Evolutionary conservation across 2,888 invertebrate genomes (phyloP).

Genomic region (Himalopsyche tibetana): DNA sequence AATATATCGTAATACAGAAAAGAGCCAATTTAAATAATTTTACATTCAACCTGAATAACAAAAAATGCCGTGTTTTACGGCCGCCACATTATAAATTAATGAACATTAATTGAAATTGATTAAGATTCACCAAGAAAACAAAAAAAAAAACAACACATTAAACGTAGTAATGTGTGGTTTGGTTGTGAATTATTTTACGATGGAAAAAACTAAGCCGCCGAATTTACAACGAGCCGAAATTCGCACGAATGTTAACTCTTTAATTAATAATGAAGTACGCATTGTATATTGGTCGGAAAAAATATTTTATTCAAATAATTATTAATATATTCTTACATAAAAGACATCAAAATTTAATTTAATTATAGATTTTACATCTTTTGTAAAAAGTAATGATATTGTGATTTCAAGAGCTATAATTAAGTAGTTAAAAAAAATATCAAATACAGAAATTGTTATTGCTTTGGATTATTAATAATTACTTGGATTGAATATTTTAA

Average conservation of each 20-base stretch:
- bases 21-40: background rate
- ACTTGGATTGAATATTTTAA: too few species aligned
- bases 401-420: too few species aligned
- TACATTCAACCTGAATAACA: conserved; percentile 8
- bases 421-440: too few species aligned
- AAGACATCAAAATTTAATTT: too few species aligned
- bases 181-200: background rate
- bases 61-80: background rate
- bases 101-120: background rate
- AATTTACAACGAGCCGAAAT: background rate
- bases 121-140: conserved; percentile 3
- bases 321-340: too few species aligned
- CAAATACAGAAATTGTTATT: too few species aligned
- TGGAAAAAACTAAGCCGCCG: background rate
- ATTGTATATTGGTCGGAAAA: too few species aligned
- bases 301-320: too few species aligned
- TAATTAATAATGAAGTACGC: too few species aligned
- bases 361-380: too few species aligned
- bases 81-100: conserved; percentile 1
- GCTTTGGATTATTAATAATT: too few species aligned
- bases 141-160: background rate
- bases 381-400: too few species aligned
- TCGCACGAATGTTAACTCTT: background rate
- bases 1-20: background rate
- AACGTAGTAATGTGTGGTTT: background rate